These are phyloP conservation scores for Popillia japonica DNA, from an alignment of 1,140 invertebrate species.

Conservation along the genomic window DNA sequence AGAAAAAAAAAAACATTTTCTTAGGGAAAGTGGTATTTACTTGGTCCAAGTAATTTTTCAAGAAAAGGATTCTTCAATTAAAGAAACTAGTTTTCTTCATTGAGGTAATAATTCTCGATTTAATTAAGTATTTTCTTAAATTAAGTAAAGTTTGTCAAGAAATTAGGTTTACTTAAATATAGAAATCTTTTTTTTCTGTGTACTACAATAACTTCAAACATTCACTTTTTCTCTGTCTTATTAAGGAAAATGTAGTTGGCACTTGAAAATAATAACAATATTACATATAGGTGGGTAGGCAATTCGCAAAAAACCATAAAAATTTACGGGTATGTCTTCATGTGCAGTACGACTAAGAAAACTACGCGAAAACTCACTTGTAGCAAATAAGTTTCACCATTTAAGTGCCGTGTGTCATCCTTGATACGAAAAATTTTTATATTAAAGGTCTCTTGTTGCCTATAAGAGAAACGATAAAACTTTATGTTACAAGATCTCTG, in stretches of 20 bases:
- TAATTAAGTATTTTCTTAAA: too few relatives aligned
- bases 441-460: background rate
- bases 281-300: background rate
- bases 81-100: too few relatives aligned
- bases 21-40: too few relatives aligned
- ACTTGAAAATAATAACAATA: slow-evolving; percentile 11
- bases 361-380: background rate
- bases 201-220: background rate
- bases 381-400: background rate
- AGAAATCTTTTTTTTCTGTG: too few relatives aligned
- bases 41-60: too few relatives aligned
- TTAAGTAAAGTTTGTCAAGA: too few relatives aligned
- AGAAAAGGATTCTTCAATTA: too few relatives aligned
- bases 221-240: background rate
- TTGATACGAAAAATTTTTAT: background rate
- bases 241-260: background rate
- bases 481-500: background rate
- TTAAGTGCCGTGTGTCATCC: background rate
- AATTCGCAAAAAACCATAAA: slow-evolving; percentile 6
- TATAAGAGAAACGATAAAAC: background rate
- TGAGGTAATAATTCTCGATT: too few relatives aligned
- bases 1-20: too few relatives aligned
- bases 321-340: background rate
- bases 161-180: too few relatives aligned
- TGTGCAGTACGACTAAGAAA: background rate